A percentile compares a stretch with the other conserved stretches of the same genome.
Evolutionary conservation across 2,888 invertebrate species (phyloP).

Genomic region (Tholera decimalis): DNA sequence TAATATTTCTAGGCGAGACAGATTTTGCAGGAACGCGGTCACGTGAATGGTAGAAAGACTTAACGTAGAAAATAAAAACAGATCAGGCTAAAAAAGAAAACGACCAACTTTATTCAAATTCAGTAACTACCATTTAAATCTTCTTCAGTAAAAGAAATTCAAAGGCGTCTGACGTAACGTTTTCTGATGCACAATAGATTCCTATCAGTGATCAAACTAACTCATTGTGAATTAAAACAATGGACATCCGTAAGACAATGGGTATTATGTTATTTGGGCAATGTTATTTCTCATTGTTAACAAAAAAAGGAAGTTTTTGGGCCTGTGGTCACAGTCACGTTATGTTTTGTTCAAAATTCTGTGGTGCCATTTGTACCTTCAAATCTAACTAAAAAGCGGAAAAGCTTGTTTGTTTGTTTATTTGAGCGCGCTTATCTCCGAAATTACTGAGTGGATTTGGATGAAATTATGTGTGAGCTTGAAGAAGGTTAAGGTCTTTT

Average conservation of each 20-base stretch:
- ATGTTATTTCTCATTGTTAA: slow-evolving; percentile 22
- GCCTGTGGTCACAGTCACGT: background rate
- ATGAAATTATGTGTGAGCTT: too few relatives aligned
- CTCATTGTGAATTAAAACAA: slow-evolving; percentile 51
- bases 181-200: slow-evolving; percentile 32
- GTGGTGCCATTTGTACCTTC: too few relatives aligned
- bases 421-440: too few relatives aligned
- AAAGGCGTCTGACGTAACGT: slow-evolving; percentile 36
- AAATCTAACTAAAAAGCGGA: too few relatives aligned
- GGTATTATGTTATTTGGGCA: slow-evolving; percentile 39
- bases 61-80: background rate
- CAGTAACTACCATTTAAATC: background rate
- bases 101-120: background rate
- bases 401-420: too few relatives aligned
- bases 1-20: too few relatives aligned
- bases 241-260: slow-evolving; percentile 47
- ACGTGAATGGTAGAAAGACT: background rate
- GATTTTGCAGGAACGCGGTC: background rate
- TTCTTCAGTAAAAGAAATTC: slow-evolving; percentile 49
- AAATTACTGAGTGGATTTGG: too few relatives aligned
- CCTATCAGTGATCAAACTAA: slow-evolving; percentile 36
- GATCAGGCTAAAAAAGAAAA: background rate
- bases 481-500: too few relatives aligned
- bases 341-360: background rate
- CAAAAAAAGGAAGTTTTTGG: slow-evolving; percentile 17